Evolutionary conservation across 2,888 invertebrate genomes (phyloP).

Genomic region (Rhabditophanes sp.): DNA sequence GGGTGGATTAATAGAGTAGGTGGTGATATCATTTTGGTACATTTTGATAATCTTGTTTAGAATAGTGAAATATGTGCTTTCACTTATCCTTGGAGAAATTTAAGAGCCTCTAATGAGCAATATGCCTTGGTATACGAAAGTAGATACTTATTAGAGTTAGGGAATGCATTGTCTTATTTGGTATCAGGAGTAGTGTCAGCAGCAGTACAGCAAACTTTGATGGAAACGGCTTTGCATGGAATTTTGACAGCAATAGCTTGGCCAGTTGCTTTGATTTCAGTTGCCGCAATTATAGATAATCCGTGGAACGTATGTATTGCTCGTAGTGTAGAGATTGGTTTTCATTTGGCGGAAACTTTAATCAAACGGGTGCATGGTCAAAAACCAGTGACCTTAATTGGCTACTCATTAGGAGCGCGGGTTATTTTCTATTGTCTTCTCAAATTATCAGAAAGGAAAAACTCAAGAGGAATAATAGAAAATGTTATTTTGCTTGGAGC

Average conservation of each 20-base stretch:
- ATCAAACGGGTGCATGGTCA: constrained; percentile 53
- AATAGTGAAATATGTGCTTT: constrained; percentile 30
- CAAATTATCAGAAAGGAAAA: constrained; percentile 19
- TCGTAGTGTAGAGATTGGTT: constrained; percentile 53
- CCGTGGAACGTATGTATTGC: constrained; percentile 57
- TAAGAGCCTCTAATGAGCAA: constrained; percentile 53
- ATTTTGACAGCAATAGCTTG: constrained; percentile 55
- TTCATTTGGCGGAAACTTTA: constrained; percentile 55
- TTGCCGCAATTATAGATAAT: constrained; percentile 54
- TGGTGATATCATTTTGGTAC: constrained; percentile 20
- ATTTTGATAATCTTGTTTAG: background rate
- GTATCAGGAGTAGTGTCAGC: constrained; percentile 51
- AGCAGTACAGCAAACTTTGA: constrained; percentile 55
- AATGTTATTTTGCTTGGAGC: constrained; percentile 56
- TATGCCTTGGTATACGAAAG: constrained; percentile 56
- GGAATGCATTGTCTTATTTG: constrained; percentile 53
- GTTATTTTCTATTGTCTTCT: constrained; percentile 56
- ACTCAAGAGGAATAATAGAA: constrained; percentile 53
- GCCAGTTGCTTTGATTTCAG: constrained; percentile 54
- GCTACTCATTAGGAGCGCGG: constrained; percentile 57
- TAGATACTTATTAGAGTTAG: constrained; percentile 46
- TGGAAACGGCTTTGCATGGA: constrained; percentile 55
- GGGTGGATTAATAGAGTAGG: constrained; percentile 56
- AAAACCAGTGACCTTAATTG: constrained; percentile 54
- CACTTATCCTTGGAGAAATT: constrained; percentile 51